A percentile compares a stretch with the other conserved stretches of the same genome.
phyloP scores from a whole-genome alignment of 35 echinoderm and acorn worm genomes.

The Eucidaris tribuloides region DNA sequence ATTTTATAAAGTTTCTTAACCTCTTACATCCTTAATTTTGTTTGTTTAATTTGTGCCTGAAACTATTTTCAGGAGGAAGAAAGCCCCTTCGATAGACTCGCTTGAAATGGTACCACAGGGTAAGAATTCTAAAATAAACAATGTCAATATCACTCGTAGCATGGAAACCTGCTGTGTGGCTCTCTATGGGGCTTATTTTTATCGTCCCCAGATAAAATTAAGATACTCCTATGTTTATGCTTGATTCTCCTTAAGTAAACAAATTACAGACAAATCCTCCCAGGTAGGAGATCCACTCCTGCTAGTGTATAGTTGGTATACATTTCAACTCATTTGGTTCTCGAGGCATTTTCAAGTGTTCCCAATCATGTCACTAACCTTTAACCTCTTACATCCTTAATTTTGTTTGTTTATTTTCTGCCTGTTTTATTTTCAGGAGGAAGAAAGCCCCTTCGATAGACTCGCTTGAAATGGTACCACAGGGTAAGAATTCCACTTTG shows the following conservation, averaged over 20 bases:
- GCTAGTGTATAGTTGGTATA: no score
- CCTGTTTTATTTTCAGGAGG: not conserved
- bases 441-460: not conserved
- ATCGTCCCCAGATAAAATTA: no score
- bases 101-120: not conserved
- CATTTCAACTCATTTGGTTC: not conserved
- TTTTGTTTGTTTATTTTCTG: not conserved
- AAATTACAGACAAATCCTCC: no score
- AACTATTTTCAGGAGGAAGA: not conserved
- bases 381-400: not conserved
- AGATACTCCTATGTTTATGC: not conserved
- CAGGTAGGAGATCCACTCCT: no score
- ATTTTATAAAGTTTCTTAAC: not conserved
- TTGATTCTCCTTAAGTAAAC: not conserved
- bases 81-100: not conserved
- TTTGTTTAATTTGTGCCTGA: not conserved
- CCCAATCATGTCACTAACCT: not conserved
- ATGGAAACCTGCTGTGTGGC: no score
- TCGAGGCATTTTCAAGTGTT: not conserved
- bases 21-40: not conserved
- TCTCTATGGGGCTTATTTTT: no score
- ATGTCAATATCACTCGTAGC: no score
- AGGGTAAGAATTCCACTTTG: not conserved
- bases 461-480: not conserved
- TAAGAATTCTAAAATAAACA: no score